Evolutionary conservation across 2,888 invertebrate genomes (phyloP).

Genomic region (Anaspis maculata): DNA sequence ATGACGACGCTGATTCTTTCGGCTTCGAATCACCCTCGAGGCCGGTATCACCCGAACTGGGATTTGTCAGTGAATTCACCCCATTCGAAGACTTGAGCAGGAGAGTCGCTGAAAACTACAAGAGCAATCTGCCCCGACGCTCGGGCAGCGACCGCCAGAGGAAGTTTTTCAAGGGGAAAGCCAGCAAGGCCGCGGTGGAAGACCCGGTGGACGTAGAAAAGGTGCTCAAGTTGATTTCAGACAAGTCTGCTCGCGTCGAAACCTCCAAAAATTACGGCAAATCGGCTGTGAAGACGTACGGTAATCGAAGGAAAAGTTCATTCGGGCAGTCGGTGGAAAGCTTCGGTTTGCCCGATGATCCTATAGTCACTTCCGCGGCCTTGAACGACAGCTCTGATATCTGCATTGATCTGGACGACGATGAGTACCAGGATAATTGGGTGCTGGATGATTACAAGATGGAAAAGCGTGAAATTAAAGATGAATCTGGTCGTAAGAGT

Average conservation of each 20-base stretch:
- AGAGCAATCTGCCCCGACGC: constrained; percentile 7
- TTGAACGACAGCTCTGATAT: no score
- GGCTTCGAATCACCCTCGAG: no score
- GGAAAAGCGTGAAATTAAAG: not conserved
- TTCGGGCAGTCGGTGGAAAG: constrained; percentile 23
- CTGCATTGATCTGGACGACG: constrained; percentile 10
- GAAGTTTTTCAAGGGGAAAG: no score
- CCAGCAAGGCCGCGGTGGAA: constrained; percentile 14
- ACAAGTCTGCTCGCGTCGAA: constrained; percentile 11
- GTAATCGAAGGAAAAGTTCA: constrained; percentile 12
- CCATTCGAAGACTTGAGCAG: constrained; percentile 9
- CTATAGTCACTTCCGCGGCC: constrained; percentile 27
- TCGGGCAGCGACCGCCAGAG: no score
- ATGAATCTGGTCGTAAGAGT: no score
- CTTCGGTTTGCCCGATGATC: constrained; percentile 32
- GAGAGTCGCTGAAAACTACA: constrained; percentile 11
- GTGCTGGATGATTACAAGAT: no score
- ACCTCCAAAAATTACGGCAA: constrained; percentile 9
- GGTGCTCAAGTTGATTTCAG: constrained; percentile 30
- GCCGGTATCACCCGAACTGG: no score
- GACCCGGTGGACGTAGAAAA: constrained; percentile 24
- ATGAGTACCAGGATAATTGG: not conserved
- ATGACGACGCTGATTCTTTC: no score
- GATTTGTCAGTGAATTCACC: constrained; percentile 22
- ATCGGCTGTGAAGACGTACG: constrained; percentile 23